Evolutionary conservation across 2,888 invertebrate genomes (phyloP).

Genomic region (Drosophila macrospina): DNA sequence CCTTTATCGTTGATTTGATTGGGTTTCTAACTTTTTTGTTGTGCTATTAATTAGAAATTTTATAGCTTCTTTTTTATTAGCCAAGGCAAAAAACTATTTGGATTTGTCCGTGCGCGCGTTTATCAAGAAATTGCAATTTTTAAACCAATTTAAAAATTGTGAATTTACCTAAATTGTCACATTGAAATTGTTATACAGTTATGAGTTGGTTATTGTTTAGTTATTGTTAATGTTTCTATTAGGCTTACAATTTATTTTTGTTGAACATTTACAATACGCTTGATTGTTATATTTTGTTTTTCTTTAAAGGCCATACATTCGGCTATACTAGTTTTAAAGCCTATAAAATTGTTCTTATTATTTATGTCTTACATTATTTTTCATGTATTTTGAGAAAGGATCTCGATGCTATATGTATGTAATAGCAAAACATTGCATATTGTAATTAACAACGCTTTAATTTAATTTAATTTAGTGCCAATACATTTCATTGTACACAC

Average conservation of each 20-base stretch:
- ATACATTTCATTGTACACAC: conserved; percentile 51
- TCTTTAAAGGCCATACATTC: conserved; percentile 25
- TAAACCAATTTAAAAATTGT: conserved; percentile 78
- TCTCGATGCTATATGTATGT: conserved; percentile 63
- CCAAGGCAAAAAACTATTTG: conserved; percentile 45
- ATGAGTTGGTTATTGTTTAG: conserved; percentile 42
- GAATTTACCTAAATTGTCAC: conserved; percentile 58
- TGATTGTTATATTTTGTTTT: conserved; percentile 64
- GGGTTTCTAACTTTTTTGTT: conserved; percentile 46
- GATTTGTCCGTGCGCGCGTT: conserved; percentile 63
- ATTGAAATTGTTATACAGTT: conserved; percentile 58
- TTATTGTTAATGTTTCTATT: conserved; percentile 29
- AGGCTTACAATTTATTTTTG: conserved; percentile 40
- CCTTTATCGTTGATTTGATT: conserved; percentile 30
- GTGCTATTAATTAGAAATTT: conserved; percentile 81
- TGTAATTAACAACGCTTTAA: conserved; percentile 62
- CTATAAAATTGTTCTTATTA: conserved; percentile 50
- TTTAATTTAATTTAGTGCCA: conserved; percentile 39
- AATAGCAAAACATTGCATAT: conserved; percentile 60
- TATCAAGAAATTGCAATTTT: conserved; percentile 76
- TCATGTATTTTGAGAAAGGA: conserved; percentile 73
- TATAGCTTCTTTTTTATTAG: conserved; percentile 77
- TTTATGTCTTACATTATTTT: conserved; percentile 65
- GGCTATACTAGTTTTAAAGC: conserved; percentile 50
- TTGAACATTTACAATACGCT: conserved; percentile 49